Percentiles rank a stretch among this genome's conserved stretches.
These are phyloP conservation scores for Neodiprion pinetum DNA, from an alignment of 1,140 invertebrate genomes.

Conservation along the genomic window DNA sequence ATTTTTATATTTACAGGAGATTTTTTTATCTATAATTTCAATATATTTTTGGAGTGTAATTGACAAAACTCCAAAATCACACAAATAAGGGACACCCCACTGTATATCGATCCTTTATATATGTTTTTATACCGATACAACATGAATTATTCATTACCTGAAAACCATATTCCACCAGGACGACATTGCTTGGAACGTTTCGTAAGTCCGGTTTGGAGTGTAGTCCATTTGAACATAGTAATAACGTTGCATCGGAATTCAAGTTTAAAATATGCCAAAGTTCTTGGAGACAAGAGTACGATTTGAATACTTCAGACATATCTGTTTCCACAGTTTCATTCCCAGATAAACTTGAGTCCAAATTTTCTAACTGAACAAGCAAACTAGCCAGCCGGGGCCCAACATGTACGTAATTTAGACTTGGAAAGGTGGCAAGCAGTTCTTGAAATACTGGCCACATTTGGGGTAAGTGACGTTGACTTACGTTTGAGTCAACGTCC, in stretches of 20 bases:
- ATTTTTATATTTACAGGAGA: too few relatives aligned
- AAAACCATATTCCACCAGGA: conserved; percentile 73
- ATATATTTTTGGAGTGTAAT: not conserved
- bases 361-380: conserved; percentile 59
- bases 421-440: conserved; percentile 58
- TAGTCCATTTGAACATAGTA: conserved; percentile 68
- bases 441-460: conserved; percentile 68
- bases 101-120: too few relatives aligned
- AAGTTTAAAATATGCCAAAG: conserved; percentile 66
- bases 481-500: conserved; percentile 66
- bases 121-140: too few relatives aligned
- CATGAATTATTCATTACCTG: conserved; percentile 56
- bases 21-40: too few relatives aligned
- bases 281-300: conserved; percentile 59
- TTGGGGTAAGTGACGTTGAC: conserved; percentile 63
- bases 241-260: conserved; percentile 62
- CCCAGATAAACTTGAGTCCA: conserved; percentile 50
- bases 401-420: conserved; percentile 67
- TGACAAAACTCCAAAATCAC: not conserved
- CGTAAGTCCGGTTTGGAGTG: conserved; percentile 55
- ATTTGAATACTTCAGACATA: conserved; percentile 59
- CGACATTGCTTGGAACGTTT: conserved; percentile 66
- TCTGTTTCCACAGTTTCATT: conserved; percentile 61
- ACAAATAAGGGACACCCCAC: not conserved
- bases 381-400: conserved; percentile 69